phyloP scores from a whole-genome alignment of 2,113 vertebrate species.

The Ptilorrhoa leucosticta region DNA sequence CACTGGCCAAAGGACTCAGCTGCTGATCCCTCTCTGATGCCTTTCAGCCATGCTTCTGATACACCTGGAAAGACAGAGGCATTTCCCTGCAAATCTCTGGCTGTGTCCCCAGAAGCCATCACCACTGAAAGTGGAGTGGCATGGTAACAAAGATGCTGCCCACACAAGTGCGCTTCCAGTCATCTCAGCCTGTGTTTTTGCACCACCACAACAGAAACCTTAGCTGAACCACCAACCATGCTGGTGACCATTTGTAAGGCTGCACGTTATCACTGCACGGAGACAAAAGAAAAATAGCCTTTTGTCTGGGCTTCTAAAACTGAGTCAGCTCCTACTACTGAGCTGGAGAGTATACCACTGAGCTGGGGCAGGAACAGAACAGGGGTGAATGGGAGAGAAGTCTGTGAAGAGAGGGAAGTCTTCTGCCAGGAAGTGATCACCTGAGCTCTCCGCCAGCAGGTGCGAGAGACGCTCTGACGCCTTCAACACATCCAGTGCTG shows the following conservation, averaged over 20 bases:
- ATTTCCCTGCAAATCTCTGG: background rate
- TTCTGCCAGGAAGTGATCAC: background rate
- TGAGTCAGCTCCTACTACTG: background rate
- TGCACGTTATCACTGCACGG: background rate
- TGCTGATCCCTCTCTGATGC: rapidly evolving
- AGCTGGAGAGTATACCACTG: background rate
- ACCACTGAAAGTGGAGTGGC: rapidly evolving
- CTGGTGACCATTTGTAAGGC: background rate
- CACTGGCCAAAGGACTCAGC: background rate
- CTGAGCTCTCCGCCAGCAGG: background rate
- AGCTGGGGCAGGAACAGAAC: background rate
- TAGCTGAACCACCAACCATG: background rate
- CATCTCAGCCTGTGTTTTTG: background rate
- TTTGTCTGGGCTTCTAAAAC: background rate
- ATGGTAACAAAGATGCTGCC: background rate
- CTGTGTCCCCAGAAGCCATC: background rate
- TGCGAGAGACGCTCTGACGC: rapidly evolving
- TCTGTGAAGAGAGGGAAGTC: background rate
- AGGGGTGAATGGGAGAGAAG: background rate
- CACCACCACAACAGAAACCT: background rate
- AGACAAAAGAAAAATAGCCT: background rate
- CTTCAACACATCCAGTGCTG: background rate
- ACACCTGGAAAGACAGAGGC: background rate
- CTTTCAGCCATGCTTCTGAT: rapidly evolving
- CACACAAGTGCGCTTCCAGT: background rate